Base-by-base conservation (phyloP, 23 tunicate genomes). In the Oikopleura vanhoeffeni region DNA sequence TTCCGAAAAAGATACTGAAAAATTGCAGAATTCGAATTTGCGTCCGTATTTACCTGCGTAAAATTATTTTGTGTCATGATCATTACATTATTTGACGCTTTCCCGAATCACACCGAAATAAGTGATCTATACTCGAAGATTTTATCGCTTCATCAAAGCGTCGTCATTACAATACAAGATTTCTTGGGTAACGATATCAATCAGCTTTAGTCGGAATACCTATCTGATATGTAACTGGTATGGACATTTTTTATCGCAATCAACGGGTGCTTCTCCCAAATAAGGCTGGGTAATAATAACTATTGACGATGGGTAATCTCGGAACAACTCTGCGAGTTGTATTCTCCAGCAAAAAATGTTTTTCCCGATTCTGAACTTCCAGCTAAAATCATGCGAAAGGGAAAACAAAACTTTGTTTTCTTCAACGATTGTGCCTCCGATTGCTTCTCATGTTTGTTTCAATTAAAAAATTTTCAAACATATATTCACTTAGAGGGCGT, bases 11-110 rank as follows among this genome's bases (percentile, higher is more conserved):
- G 38, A 13, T 18, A 33, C 32, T 33, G 3, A 13, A 71, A 13
- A 71, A 18, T 71, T 18, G 36, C 27, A 3, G 27, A 30, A 30
- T 71, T 18, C 79, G 34, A 24, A 71, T 71, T 18, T 38, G 2
- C 79, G 27, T 2, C 34, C 35, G 35, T 13, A 71, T 71, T 71
- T 71, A 2, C 79, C 79, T 18, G 35, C 2, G 79, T 71, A 32
- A 71, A 71, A 71, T 71, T 71, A 32, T 71, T 71, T 71, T 71
- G 79, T 38, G 79, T 71, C 79, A 71, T 71, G 35, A 71, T 71
- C 79, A 71, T 71, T 2, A 71, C 79, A 71, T 24, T 2, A 71
- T 13, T 30, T 13, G 27, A 2, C 32, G 34, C 32, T 71, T 71
- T 28, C 79, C 79, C 3, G 34, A 13, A 13, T 2, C 32, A 30